Evolutionary conservation across 2,113 vertebrate species (phyloP), one percentile per base, ranked within the genome.

Genomic region (Bubo bubo): DNA sequence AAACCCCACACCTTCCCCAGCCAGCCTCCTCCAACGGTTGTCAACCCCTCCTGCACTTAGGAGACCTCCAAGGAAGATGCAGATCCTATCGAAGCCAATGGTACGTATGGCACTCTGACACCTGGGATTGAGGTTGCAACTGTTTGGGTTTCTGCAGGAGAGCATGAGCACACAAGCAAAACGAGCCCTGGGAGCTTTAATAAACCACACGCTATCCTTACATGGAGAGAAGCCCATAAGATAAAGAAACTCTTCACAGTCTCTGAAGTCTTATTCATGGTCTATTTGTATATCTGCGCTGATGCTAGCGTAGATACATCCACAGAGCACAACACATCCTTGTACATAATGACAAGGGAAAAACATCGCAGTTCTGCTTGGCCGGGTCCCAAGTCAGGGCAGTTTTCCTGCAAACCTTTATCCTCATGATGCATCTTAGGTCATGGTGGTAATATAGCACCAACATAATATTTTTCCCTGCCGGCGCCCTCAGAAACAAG

Each of bases 211-310:
- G 0, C 19, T 72, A 79, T 26, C 62, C 53, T 90, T 16, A 64
- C 45, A 53, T 71, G 82, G 85, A 94, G 50, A 83, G 50, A 37
- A 93, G 96, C 92, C 95, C 93, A 88, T 93, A 94, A 94, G 92
- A 96, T 95, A 96, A 93, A 89, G 74, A 86, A 68, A 19, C 52
- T 63, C 67, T 90, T 95, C 60, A 50, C 41, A 81, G 41, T n/a
- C 37, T 94, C 83, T 96, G 71, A 94, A 92, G 79, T 79, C 71
- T 93, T 93, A 79, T 43, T 72, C 55, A 15, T 16, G 6, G 52
- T 23, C 81, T 86, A 1, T 77, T 91, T 88, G 72, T 86, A 10
- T 95, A 94, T 92, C 79, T 86, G 64, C 2, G 3, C 86, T 84
- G 90, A 95, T 86, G 47, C n/a, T 41, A 93, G 28, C 0, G 3